Conservation (phyloP, 2,113 vertebrate genomes). For the Brachypodius melanocephalos region DNA sequence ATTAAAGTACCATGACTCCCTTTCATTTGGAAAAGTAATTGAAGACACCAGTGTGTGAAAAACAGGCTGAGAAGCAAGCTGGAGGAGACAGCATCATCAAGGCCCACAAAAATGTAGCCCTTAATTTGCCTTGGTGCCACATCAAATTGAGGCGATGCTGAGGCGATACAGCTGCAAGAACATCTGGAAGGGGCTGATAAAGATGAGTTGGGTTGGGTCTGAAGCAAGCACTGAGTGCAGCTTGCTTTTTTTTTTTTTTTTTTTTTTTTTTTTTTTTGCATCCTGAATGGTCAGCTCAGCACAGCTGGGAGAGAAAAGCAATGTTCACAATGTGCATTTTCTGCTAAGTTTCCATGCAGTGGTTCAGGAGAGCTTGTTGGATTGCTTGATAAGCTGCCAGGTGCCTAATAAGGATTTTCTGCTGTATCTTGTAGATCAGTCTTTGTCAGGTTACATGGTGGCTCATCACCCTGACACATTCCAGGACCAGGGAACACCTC, state of each 20-base stretch:
- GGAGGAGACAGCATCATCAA: background rate
- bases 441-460: background rate
- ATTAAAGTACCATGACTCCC: conserved; percentile 53
- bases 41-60: background rate
- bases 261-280: background rate
- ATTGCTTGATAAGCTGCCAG: background rate
- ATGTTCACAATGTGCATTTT: background rate
- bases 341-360: background rate
- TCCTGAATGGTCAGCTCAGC: background rate
- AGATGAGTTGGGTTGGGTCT: background rate
- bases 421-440: background rate
- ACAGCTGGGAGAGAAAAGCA: background rate
- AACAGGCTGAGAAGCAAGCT: background rate
- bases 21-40: conserved; percentile 54
- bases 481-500: background rate
- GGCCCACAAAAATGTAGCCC: background rate
- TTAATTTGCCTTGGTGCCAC: conserved; percentile 11
- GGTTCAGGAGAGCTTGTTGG: background rate
- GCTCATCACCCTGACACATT: background rate
- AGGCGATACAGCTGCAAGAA: background rate
- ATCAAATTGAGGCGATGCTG: background rate
- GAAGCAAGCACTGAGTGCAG: background rate
- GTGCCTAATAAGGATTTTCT: conserved; percentile 15
- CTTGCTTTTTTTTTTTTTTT: background rate
- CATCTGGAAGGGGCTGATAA: conserved; percentile 49